Evolutionary conservation across 2,888 invertebrate species (phyloP).

Genomic region (Cerceris ruficornis): DNA sequence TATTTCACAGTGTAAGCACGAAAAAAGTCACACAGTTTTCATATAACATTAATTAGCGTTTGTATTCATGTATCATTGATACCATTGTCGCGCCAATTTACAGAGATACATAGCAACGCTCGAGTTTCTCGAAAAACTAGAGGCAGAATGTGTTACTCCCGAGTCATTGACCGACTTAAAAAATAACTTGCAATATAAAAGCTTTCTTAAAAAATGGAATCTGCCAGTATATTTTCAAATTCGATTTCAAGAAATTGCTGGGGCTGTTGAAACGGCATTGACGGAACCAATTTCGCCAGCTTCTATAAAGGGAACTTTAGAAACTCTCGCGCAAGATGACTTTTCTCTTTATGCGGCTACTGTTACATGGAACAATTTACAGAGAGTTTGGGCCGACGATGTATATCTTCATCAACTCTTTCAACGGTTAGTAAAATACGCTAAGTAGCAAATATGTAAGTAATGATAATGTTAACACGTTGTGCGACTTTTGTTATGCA

Average conservation of each 20-base stretch:
- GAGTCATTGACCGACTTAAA: conserved; percentile 85
- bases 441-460: background rate
- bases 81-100: conserved; percentile 21
- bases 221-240: conserved; percentile 98
- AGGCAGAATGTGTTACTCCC: conserved; percentile 85
- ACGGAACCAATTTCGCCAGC: conserved; percentile 72
- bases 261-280: conserved; percentile 80
- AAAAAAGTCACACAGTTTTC: background rate
- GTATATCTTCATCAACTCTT: conserved; percentile 90
- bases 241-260: conserved; percentile 96
- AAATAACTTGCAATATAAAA: conserved; percentile 88
- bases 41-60: background rate
- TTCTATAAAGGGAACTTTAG: conserved; percentile 68
- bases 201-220: conserved; percentile 94
- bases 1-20: conserved; percentile 87
- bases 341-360: conserved; percentile 81
- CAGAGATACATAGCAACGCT: conserved; percentile 90
- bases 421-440: conserved; percentile 81
- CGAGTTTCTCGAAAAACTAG: conserved; percentile 88
- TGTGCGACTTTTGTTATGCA: conserved; percentile 69
- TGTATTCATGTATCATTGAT: too few species aligned
- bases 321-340: conserved; percentile 59
- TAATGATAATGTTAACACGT: conserved; percentile 2
- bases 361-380: conserved; percentile 83
- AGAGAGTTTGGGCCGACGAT: conserved; percentile 89